Conservation (phyloP, 2,113 vertebrate genomes). For the Lepus timidus region DNA sequence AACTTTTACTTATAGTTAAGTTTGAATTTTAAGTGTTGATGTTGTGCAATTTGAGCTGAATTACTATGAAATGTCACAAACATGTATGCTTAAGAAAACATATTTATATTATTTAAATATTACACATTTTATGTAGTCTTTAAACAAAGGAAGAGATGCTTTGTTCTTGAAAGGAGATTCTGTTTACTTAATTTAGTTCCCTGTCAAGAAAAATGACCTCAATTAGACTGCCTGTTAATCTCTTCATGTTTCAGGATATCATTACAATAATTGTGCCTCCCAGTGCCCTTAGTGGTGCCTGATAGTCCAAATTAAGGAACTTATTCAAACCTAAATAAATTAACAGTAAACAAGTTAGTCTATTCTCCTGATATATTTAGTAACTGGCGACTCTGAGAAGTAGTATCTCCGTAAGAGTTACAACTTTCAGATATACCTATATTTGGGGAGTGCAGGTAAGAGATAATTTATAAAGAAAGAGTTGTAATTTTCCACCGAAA, state of each 20-base stretch:
- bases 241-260: constrained; percentile 50
- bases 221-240: constrained; percentile 25
- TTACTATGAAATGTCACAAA: constrained; percentile 14
- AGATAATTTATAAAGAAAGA: background rate
- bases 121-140: background rate
- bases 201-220: constrained; percentile 14
- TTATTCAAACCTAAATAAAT: constrained; percentile 33
- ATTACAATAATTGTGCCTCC: constrained; percentile 42
- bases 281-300: background rate
- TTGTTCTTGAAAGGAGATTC: constrained; percentile 41
- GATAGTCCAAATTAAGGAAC: background rate
- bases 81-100: background rate
- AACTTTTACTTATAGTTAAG: background rate
- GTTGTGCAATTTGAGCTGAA: background rate
- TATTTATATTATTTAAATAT: constrained; percentile 18
- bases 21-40: constrained; percentile 18
- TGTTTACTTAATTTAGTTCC: constrained; percentile 45
- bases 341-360: background rate
- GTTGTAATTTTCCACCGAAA: background rate
- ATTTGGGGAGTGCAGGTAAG: background rate
- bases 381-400: background rate
- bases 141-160: constrained; percentile 31
- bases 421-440: background rate
- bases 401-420: constrained; percentile 27
- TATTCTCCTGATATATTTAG: background rate